Evolutionary conservation across 2,113 vertebrate genomes (phyloP).

Genomic region (Grammomys surdaster): DNA sequence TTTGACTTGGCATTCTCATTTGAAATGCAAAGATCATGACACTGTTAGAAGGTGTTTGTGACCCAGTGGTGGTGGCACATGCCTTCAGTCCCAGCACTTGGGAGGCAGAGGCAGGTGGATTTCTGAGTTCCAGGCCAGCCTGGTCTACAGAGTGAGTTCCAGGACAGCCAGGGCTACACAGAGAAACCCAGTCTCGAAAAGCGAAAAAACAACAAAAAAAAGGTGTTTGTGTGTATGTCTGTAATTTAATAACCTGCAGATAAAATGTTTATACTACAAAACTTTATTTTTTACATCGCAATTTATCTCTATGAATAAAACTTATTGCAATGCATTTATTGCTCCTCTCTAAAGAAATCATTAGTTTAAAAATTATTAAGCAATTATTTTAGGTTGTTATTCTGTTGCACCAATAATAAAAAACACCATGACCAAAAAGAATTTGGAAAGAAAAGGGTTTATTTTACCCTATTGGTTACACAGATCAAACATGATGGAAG

Average conservation of each 20-base stretch:
- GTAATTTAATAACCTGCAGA: background rate
- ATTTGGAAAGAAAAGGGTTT: background rate
- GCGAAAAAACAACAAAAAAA: too few species aligned
- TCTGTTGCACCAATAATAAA: background rate
- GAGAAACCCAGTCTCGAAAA: too few species aligned
- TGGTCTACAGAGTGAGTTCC: too few species aligned
- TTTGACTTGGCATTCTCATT: background rate
- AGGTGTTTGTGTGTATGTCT: background rate
- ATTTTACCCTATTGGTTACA: background rate
- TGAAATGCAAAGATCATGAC: background rate
- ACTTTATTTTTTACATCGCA: background rate
- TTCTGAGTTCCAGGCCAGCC: too few species aligned
- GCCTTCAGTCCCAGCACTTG: too few species aligned
- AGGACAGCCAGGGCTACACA: too few species aligned
- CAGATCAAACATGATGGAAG: background rate
- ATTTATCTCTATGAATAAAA: background rate
- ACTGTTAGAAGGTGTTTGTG: background rate
- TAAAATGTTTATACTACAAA: background rate
- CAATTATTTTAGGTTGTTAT: background rate
- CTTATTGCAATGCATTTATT: background rate
- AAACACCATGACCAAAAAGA: background rate
- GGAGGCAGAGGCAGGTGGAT: too few species aligned
- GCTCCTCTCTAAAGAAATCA: background rate
- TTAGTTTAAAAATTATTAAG: background rate
- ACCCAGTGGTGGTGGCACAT: too few species aligned